Base-by-base conservation (phyloP, 2,797 vertebrate genomes). In the Salmo trutta region DNA sequence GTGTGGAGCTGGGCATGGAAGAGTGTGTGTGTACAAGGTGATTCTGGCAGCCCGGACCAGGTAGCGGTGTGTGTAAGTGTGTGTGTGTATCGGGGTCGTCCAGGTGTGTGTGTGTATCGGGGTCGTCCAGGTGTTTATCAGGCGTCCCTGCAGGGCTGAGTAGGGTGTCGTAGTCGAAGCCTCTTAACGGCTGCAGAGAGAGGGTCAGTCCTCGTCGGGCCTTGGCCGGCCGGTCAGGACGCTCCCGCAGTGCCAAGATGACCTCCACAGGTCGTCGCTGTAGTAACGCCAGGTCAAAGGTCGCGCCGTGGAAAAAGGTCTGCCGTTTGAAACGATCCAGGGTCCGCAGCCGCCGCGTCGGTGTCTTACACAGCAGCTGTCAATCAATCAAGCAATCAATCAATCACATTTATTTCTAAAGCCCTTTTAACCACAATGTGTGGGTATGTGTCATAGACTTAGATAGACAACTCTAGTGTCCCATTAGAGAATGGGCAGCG, bases 331-430 rank as follows among this genome's bases (percentile, higher is more conserved):
- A 97, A 72, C 95, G 95, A 81, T 97, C 95, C 3, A 97, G 93
- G 76, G 94, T 95, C 81, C 90, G 95, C 59, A 96, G 92, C 29
- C 96, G 94, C 41, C 88, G 89, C 47, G 85, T 66, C 3, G 96
- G 96, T 75, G 94, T 95, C 88, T 94, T 95, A 84, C 96, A 97
- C 86, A 98, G 93, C 81, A 98, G 93, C 97, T 98, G 88, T 59
- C 19, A 59, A 59, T 21, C 3, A 56, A 56, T 19, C 5, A 56
- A 2, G 7, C 0, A 56, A 5, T 5, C 54, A 56, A 4, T 17
- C 54, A 54, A 54, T 19, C 56, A 27, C 79, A n/a, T 59, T 5
- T 59, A 12, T 47, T 47, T 47, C 8, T 47, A 47, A 19, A 59
- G 54, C 16, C 16, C 16, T 59, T 3, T 8, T 41, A 41, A 41